Evolutionary conservation across 2,888 invertebrate species (phyloP).

Genomic region (Drosophila paracracens): DNA sequence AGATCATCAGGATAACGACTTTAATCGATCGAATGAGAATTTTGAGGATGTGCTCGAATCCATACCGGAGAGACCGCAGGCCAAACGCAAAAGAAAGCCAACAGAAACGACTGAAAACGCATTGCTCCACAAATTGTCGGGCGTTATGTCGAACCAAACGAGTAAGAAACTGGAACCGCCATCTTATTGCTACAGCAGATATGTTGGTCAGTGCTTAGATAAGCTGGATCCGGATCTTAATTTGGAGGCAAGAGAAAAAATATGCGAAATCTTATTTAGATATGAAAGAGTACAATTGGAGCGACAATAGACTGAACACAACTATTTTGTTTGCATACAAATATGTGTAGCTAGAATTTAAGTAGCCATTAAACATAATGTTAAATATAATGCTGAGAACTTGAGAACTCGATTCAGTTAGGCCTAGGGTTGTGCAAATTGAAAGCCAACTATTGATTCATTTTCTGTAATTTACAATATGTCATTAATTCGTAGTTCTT

Average conservation of each 20-base stretch:
- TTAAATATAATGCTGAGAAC: background rate
- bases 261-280: slow-evolving; percentile 37
- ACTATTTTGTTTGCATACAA: background rate
- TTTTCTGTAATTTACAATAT: background rate
- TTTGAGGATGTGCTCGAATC: slow-evolving; percentile 17
- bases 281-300: slow-evolving; percentile 38
- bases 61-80: background rate
- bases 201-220: slow-evolving; percentile 41
- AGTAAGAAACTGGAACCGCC: slow-evolving; percentile 7
- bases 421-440: background rate
- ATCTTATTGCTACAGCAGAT: slow-evolving; percentile 32
- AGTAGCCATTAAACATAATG: background rate
- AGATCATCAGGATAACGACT: slow-evolving; percentile 20
- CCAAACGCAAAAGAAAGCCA: slow-evolving; percentile 19
- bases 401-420: background rate
- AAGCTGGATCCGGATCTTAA: slow-evolving; percentile 43
- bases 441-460: background rate
- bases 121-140: slow-evolving; percentile 8
- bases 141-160: slow-evolving; percentile 1
- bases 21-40: slow-evolving; percentile 4
- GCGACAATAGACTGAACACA: slow-evolving; percentile 31
- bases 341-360: slow-evolving; percentile 3
- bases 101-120: background rate
- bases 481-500: background rate
- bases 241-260: slow-evolving; percentile 44